Conservation (phyloP, 2,113 vertebrate genomes). For the Alethe castanea region DNA sequence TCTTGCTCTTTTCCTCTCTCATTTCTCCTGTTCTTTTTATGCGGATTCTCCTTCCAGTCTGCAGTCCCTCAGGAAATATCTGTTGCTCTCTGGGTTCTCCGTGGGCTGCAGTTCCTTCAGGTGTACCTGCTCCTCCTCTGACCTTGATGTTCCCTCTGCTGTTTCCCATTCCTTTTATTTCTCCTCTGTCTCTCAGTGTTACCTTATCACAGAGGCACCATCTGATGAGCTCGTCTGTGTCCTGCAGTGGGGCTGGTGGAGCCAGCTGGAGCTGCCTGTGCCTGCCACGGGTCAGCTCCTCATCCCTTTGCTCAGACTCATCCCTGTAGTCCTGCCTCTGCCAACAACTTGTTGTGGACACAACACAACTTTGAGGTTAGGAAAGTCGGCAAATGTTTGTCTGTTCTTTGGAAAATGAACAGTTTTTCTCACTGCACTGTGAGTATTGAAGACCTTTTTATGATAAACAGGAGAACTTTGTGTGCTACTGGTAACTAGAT, state of each 20-base stretch:
- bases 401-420: not conserved
- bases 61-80: not conserved
- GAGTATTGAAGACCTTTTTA: not conserved
- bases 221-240: not conserved
- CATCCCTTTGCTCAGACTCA: not conserved
- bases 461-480: not conserved
- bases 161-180: not conserved
- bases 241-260: not conserved
- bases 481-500: not conserved
- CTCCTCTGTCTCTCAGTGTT: not conserved
- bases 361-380: not conserved
- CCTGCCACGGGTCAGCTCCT: accelerated
- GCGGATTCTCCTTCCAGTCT: not conserved
- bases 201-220: not conserved
- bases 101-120: not conserved
- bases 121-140: not conserved
- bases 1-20: not conserved
- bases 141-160: not conserved
- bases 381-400: not conserved
- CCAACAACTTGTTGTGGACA: not conserved
- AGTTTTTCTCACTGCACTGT: not conserved
- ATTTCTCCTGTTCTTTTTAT: not conserved
- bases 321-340: not conserved
- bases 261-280: not conserved
- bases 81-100: not conserved